Evolutionary conservation across 2,113 vertebrate genomes (phyloP), one percentile per base, ranked within the genome.

Genomic region (Mesitornis unicolor): DNA sequence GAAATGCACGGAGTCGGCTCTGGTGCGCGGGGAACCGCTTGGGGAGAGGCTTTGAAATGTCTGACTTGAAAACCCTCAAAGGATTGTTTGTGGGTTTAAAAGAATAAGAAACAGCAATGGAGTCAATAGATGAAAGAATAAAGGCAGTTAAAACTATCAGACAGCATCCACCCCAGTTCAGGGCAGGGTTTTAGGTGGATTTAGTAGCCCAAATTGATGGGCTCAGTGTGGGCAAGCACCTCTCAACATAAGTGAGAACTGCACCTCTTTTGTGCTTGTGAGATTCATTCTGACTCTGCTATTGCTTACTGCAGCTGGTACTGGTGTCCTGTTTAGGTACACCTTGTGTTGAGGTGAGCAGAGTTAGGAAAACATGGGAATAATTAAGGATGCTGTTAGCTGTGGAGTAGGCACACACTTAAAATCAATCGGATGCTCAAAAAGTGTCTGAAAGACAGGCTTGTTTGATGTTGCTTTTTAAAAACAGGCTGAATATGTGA

Each of bases 131-230:
- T 79, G 67, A 94, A 91, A 91, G 78, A 59, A 63, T 78, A 33
- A 47, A 70, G 33, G 33, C 74, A 87, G 75, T 91, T 90, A 88
- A 75, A 85, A 73, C 50, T 76, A 81, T 60, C 67, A 75, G 82
- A 48, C 8, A 4, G 38, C 77, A 91, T 82, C 61, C 76, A 17
- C 40, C 19, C 0, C 0, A 84, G 36, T 82, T 87, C 50, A 50
- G 75, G 33, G 16, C 42, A 70, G 65, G 68, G 61, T 89, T 84
- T 75, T 31, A 43, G 75, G 22, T 68, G 65, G 31, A 12, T 87
- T 92, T 47, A 75, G 11, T 43, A 71, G 56, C 36, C 40, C 31
- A 33, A 60, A 43, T 40, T 45, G 5, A 17, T 43, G 56, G 47
- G 3, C 31, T 80, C 33, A 60, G 20, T 51, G 33, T 64, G 68